A percentile compares a stretch with the other conserved stretches of the same genome.
These are phyloP conservation scores for Ormyrus nitidulus DNA, from an alignment of 2,888 invertebrate genomes.

Conservation along the genomic window DNA sequence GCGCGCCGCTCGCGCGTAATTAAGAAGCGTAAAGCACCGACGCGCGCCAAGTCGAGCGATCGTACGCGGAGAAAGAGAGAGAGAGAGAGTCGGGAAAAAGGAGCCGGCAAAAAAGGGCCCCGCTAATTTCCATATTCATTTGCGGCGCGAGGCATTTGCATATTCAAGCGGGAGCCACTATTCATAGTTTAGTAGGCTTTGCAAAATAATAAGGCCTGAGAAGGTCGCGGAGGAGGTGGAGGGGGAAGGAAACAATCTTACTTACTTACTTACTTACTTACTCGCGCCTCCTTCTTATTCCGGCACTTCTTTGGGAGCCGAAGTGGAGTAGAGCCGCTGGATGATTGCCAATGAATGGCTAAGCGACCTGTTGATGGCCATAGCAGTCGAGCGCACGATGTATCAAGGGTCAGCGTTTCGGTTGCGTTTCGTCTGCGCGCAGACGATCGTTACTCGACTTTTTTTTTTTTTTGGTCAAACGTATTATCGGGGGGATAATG, in stretches of 20 bases:
- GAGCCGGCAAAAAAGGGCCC: neutral
- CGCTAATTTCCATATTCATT: conserved; percentile 48
- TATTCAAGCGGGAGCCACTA: conserved; percentile 34
- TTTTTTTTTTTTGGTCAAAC: conserved; percentile 19
- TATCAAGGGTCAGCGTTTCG: conserved; percentile 27
- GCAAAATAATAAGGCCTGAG: conserved; percentile 44
- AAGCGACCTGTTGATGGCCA: conserved; percentile 70
- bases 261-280: neutral
- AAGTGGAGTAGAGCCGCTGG: conserved; percentile 58
- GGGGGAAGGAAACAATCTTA: conserved; percentile 2
- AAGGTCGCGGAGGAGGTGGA: neutral
- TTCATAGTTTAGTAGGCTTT: conserved; percentile 49
- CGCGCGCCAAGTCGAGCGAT: too few species aligned
- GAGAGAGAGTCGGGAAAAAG: too few species aligned
- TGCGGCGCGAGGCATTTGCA: conserved; percentile 38
- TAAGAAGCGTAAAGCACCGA: conserved; percentile 28
- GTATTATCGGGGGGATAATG: conserved; percentile 49
- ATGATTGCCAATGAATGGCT: conserved; percentile 73
- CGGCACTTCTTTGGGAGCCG: neutral
- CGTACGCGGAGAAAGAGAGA: too few species aligned
- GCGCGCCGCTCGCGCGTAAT: conserved; percentile 20
- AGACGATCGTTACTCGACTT: conserved; percentile 23
- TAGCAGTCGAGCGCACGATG: conserved; percentile 23
- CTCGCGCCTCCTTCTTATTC: neutral
- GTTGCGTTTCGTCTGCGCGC: too few species aligned